These are phyloP conservation scores for Antigone vipio DNA, from an alignment of 2,113 vertebrate species.

Conservation along the genomic window DNA sequence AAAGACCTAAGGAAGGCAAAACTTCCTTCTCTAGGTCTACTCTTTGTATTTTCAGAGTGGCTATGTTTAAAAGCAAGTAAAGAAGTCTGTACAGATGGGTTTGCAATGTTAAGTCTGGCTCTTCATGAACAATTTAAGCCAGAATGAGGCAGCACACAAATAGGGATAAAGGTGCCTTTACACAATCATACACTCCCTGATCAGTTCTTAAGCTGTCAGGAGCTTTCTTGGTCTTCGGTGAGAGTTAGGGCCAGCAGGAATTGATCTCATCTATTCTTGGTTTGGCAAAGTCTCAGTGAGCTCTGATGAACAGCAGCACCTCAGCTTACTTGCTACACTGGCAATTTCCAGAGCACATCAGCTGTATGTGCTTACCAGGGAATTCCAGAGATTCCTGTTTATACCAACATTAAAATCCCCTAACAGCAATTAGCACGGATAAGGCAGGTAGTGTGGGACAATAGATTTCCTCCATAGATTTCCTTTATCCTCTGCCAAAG, in stretches of 20 bases:
- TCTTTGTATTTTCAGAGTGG: not conserved
- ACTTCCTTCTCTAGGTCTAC: not conserved
- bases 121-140: not conserved
- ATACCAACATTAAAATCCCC: not conserved
- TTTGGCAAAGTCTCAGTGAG: not conserved
- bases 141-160: not conserved
- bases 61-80: not conserved
- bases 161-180: not conserved
- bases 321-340: not conserved
- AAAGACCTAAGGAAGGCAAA: not conserved
- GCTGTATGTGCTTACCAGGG: not conserved
- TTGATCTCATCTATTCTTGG: not conserved
- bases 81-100: not conserved
- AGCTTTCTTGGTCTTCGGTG: not conserved
- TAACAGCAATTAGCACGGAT: not conserved
- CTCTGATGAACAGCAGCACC: not conserved
- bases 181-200: not conserved
- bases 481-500: not conserved
- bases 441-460: not conserved
- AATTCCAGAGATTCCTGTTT: constrained; percentile 16
- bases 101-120: not conserved
- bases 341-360: not conserved
- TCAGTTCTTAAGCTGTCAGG: not conserved
- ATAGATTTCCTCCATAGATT: not conserved
- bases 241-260: not conserved